A percentile compares a stretch with the other conserved stretches of the same genome.
Conservation (phyloP, 2,113 vertebrate genomes). For the Peromyscus maniculatus region DNA sequence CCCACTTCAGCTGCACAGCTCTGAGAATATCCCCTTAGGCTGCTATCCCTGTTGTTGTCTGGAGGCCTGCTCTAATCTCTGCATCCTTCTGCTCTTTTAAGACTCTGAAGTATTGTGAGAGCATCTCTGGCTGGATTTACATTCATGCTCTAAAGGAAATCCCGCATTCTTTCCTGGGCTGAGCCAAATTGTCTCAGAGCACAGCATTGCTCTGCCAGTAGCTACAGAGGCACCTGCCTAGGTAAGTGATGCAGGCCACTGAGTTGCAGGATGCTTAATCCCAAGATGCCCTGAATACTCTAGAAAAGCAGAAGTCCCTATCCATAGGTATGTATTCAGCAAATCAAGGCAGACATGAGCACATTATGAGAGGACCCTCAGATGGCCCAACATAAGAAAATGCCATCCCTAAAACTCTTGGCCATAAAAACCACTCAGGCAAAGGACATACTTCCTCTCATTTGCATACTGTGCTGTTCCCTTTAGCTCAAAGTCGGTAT, state of each 20-base stretch:
- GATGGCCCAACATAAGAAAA: slow-evolving; percentile 22
- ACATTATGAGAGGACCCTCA: not conserved
- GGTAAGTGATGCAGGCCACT: not conserved
- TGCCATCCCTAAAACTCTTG: not conserved
- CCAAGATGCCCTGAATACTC: not conserved
- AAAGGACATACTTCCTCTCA: not conserved
- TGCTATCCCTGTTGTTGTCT: not conserved
- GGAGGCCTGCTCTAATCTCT: slow-evolving; percentile 1
- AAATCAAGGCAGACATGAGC: not conserved
- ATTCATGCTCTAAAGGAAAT: slow-evolving; percentile 24
- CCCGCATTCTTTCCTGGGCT: not conserved
- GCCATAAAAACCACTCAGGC: not conserved
- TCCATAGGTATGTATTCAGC: not conserved
- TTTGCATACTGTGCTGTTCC: not conserved
- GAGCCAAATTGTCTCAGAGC: not conserved
- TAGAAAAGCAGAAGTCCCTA: not conserved
- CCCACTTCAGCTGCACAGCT: not conserved
- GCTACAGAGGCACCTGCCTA: not conserved
- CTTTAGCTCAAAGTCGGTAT: slow-evolving; percentile 36
- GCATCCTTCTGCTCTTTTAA: slow-evolving; percentile 25
- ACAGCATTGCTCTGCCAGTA: not conserved
- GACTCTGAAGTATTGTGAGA: slow-evolving; percentile 35
- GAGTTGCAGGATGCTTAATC: not conserved
- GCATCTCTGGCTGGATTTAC: slow-evolving; percentile 22
- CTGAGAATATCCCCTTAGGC: not conserved